A percentile compares a stretch with the other conserved stretches of the same genome.
phyloP scores from a whole-genome alignment of 2,113 vertebrate genomes.

The Crotalus horridus region DNA sequence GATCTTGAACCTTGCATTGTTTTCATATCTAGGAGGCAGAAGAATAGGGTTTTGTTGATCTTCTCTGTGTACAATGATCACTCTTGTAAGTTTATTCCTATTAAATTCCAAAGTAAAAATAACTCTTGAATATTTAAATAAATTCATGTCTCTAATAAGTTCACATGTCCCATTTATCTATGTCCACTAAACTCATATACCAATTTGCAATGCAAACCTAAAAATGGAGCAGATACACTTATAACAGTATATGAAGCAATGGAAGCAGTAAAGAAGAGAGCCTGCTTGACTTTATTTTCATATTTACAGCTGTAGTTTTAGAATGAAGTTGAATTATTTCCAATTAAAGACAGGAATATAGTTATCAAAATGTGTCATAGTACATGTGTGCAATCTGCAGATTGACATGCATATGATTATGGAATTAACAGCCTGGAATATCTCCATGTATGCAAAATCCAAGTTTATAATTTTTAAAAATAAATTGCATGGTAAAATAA shows the following conservation, averaged over 20 bases:
- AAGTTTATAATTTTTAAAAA: neutral
- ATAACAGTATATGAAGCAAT: neutral
- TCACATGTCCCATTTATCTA: neutral
- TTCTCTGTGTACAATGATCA: neutral
- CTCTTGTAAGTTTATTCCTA: neutral
- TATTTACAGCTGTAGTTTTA: neutral
- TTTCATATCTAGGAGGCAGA: neutral
- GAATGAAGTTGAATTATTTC: neutral
- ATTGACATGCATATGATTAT: neutral
- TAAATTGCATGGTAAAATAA: neutral
- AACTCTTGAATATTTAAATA: neutral
- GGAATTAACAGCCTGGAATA: neutral
- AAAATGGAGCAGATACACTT: neutral
- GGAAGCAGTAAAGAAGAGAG: too few relatives aligned
- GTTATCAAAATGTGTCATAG: neutral
- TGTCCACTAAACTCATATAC: neutral
- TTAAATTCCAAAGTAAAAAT: neutral
- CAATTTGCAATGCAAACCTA: neutral
- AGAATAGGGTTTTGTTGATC: neutral
- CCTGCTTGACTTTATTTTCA: neutral
- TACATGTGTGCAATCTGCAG: neutral
- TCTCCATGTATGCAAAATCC: neutral
- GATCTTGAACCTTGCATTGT: neutral
- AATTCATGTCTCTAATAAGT: neutral
- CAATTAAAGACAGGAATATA: neutral